Base-by-base conservation (phyloP, 2,888 invertebrate species). In the Drosophila gaucha region DNA sequence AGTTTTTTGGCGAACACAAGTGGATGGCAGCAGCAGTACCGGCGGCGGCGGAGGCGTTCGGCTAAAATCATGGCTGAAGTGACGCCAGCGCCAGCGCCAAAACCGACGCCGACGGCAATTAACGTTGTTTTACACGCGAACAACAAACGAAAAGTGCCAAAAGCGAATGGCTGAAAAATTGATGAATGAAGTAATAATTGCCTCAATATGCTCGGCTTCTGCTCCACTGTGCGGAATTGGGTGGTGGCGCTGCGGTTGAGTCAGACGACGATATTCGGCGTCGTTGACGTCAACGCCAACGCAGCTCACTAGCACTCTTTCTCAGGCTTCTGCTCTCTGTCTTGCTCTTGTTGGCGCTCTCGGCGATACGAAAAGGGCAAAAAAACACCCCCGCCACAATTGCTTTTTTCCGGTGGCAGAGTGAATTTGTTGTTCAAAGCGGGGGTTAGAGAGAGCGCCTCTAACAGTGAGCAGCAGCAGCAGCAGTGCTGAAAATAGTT, bases 191-290 rank as follows among this genome's bases (percentile, higher is more conserved):
- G 67, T 75, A 76, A 83, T 74, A 67, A 67, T 69, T 65, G 70
- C 51, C 49, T 50, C 52, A 67, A 67, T 58, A 72, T 62, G 63
- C 26, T 50, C 14, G 39, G 67, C 38, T 73, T 80, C 38, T 57
- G 78, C 47, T 64, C 79, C 84, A 82, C 87, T 82, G 86, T 85
- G 77, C 86, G 47, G 77, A 66, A 58, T 74, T 79, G 82, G 84
- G 84, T 84, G 86, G 84, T 79, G 82, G 69, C 78, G 67, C 60
- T 60, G 69, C 44, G 73, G 67, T 67, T 78, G 74, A 67, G 70
- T 65, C 76, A 72, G 71, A 58, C 62, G 24, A 50, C 52, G 46
- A n/a, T 51, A 57, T 46, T 38, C 56, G 35, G 9, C 58, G 36
- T 46, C 67, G 70, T 76, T 83, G 85, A 82, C 82, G 84, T 79